Base-by-base conservation (phyloP, 2,113 vertebrate species). In the Hystrix cristata region DNA sequence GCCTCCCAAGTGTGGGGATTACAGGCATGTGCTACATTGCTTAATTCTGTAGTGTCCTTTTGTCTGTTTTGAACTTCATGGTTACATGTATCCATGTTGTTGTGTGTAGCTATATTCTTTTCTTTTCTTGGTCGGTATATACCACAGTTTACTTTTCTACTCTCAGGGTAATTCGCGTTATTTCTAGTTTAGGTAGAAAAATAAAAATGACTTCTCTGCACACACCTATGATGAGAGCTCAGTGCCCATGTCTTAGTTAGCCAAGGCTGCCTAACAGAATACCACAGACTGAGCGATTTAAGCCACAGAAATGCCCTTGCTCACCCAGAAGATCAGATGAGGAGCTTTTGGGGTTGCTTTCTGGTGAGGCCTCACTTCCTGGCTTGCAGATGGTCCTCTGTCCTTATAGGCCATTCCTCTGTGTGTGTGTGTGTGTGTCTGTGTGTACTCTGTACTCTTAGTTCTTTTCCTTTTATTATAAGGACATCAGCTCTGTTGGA, bases 131-230 rank as follows among this genome's bases (percentile, higher is more conserved):
- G 15, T 64, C 18, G 83, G 31, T 23, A 21, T 87, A 46, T 51
- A 29, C 53, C 48, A 71, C 34, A 67, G 13, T 53, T 91, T 85
- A 46, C 10, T 91, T 55, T 82, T 96, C 34, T 95, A 62, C 12
- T 84, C 10, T 83, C 1, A 59, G 72, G 27, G 51, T 72, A 81
- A 81, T 74, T 86, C 71, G 72, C 16, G 0, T 55, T 91, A 48
- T 90, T 79, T 91, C 53, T 71, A 57, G 67, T 95, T 87, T 87
- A 29, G 76, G 46, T 46, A 15, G 76, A 51, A 85, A 95, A 93
- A 80, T 34, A 65, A 79, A 72, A 81, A 62, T 38, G 51, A 82
- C n/a, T 81, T 11, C 23, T 79, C 46, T 71, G 46, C 51, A 74
- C 64, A 43, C 87, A n/a, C 51, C 93, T 86, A 31, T 7, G 38